phyloP scores from a whole-genome alignment of 1,140 invertebrate genomes.

The Latrodectus geometricus region DNA sequence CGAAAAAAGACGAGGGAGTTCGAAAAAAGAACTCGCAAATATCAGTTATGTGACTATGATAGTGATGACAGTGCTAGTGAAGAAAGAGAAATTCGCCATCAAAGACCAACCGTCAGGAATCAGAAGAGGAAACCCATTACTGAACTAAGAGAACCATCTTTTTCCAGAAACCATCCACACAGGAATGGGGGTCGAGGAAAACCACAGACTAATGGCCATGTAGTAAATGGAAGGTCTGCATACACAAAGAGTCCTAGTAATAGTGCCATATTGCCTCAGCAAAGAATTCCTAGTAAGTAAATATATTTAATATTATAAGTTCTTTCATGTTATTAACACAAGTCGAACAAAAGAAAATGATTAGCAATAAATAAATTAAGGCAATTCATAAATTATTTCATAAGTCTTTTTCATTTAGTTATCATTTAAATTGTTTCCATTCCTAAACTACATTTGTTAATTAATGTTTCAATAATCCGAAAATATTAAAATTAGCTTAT shows the following conservation, averaged over 20 bases:
- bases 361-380: too few species aligned
- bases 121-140: slow-evolving; percentile 9
- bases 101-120: slow-evolving; percentile 18
- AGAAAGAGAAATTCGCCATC: slow-evolving; percentile 6
- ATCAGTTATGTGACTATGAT: slow-evolving; percentile 36
- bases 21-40: slow-evolving; percentile 41
- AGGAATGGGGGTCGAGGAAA: slow-evolving; percentile 41
- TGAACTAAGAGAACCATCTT: slow-evolving; percentile 29
- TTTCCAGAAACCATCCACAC: slow-evolving; percentile 52
- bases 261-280: slow-evolving; percentile 26
- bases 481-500: too few species aligned
- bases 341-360: too few species aligned
- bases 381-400: too few species aligned
- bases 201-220: slow-evolving; percentile 26
- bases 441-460: too few species aligned
- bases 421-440: too few species aligned
- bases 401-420: too few species aligned
- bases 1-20: slow-evolving; percentile 53
- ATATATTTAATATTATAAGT: background rate
- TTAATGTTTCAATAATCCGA: too few species aligned
- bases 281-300: slow-evolving; percentile 43
- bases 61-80: slow-evolving; percentile 45
- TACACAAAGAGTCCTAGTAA: slow-evolving; percentile 22
- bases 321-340: background rate
- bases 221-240: slow-evolving; percentile 23